These are phyloP conservation scores for Pantherophis guttatus DNA, from an alignment of 2,113 vertebrate species.

Conservation along the genomic window DNA sequence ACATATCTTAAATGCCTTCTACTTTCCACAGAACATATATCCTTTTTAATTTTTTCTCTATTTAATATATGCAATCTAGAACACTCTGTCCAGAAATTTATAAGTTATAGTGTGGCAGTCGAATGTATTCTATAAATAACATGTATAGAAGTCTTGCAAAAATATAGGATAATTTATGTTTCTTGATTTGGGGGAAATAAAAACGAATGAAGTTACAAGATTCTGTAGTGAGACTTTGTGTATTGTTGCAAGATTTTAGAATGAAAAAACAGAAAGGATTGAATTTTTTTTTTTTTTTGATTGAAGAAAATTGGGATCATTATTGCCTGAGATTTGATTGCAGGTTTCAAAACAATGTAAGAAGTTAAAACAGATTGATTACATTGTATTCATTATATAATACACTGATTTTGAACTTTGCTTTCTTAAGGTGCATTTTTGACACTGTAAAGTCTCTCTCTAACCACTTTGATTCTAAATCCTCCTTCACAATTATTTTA, in stretches of 20 bases:
- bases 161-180: background rate
- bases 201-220: background rate
- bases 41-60: background rate
- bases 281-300: background rate
- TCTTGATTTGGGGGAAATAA: background rate
- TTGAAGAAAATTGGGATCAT: background rate
- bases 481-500: background rate
- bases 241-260: background rate
- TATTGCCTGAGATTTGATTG: background rate
- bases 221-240: background rate
- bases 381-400: background rate
- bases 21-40: background rate
- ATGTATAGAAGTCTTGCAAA: background rate
- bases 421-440: background rate
- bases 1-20: background rate
- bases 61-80: background rate
- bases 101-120: background rate
- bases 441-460: background rate
- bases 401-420: background rate
- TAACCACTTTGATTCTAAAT: background rate
- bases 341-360: background rate
- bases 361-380: background rate
- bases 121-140: background rate
- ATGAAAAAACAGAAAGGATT: background rate
- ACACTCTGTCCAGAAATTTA: background rate